phyloP scores from a whole-genome alignment of 2,888 invertebrate genomes.

The Pogonocherus hispidulus region DNA sequence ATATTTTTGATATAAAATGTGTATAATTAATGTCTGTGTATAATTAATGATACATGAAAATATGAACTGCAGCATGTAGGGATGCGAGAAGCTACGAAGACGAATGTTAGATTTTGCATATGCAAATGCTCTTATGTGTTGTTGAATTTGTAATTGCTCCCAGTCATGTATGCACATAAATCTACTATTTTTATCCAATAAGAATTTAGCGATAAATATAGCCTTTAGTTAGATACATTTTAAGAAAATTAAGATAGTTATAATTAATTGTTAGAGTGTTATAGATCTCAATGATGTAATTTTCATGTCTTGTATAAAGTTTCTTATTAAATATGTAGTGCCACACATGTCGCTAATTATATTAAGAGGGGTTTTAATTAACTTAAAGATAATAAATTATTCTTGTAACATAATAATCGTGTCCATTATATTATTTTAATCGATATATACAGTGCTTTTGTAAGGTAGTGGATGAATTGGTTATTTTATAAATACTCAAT shows the following conservation, averaged over 20 bases:
- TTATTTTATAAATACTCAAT: no score
- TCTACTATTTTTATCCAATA: constrained; percentile 10
- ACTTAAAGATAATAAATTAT: no score
- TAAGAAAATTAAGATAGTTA: background rate
- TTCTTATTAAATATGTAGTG: background rate
- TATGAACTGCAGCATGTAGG: background rate
- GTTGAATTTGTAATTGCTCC: constrained; percentile 19
- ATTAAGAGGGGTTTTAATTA: no score
- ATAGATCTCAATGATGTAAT: background rate
- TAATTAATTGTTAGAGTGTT: no score
- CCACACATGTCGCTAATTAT: background rate
- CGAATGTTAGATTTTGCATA: constrained; percentile 17
- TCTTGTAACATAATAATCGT: no score
- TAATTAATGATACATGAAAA: no score
- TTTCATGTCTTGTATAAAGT: background rate
- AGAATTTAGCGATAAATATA: constrained; percentile 2
- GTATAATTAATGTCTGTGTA: no score
- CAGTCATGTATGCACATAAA: constrained; percentile 7
- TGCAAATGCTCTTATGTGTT: constrained; percentile 12
- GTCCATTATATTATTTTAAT: no score
- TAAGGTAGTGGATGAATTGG: no score
- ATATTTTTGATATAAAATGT: no score
- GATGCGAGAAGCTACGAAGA: background rate
- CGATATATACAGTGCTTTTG: no score
- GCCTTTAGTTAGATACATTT: background rate